These are phyloP conservation scores for Chaetophractus vellerosus DNA, from an alignment of 2,797 vertebrate genomes.

Conservation along the genomic window DNA sequence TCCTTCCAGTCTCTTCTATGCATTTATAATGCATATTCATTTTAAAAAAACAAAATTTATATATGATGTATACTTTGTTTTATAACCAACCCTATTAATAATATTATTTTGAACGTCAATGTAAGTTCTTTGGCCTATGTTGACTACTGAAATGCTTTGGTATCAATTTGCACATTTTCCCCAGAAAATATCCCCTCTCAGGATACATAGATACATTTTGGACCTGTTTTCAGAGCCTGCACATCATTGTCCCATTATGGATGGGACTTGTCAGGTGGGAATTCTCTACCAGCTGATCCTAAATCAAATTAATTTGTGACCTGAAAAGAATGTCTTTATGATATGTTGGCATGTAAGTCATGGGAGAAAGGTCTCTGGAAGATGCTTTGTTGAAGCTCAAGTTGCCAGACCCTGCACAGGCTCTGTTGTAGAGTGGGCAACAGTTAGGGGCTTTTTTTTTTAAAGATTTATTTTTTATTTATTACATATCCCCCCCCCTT, in stretches of 20 bases:
- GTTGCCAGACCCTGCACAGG: neutral
- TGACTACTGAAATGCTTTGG: neutral
- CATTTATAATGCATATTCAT: neutral
- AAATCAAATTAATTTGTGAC: constrained; percentile 8
- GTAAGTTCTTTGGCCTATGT: neutral
- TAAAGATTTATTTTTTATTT: too few species aligned
- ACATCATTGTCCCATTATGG: neutral
- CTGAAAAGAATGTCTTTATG: neutral
- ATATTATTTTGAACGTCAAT: neutral
- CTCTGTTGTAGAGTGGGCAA: neutral
- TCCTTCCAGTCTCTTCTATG: neutral
- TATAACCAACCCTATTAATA: constrained; percentile 13
- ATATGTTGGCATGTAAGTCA: neutral
- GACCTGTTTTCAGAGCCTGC: neutral
- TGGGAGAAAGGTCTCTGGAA: neutral
- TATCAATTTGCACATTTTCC: neutral
- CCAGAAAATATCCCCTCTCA: neutral
- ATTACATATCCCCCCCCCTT: too few species aligned
- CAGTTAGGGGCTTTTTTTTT: too few species aligned
- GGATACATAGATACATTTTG: neutral
- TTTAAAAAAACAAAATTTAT: constrained; percentile 31
- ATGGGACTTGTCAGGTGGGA: neutral
- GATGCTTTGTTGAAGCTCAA: neutral
- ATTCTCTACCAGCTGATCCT: neutral
- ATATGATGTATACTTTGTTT: neutral